Evolutionary conservation across 1,140 invertebrate species (phyloP).

Genomic region (Portunus trituberculatus): DNA sequence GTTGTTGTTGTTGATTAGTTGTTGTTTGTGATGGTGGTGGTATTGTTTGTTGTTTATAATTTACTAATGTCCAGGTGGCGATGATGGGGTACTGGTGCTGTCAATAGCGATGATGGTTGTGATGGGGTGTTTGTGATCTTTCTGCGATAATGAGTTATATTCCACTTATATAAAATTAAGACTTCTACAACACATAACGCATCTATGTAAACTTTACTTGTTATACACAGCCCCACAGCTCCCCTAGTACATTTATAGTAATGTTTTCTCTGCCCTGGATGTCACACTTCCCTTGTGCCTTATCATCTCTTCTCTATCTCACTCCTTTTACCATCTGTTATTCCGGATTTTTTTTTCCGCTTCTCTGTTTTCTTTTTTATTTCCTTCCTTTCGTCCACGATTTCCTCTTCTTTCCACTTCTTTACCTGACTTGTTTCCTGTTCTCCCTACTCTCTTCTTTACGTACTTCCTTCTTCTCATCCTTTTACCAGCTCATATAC

Average conservation of each 20-base stretch:
- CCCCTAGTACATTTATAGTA: too few species aligned
- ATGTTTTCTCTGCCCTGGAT: too few species aligned
- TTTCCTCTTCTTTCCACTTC: neutral
- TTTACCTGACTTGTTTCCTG: neutral
- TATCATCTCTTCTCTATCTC: neutral
- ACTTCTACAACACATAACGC: neutral
- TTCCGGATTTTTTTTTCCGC: neutral
- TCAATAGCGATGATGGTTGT: neutral
- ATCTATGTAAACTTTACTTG: too few species aligned
- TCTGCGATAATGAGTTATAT: neutral
- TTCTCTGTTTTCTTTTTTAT: neutral
- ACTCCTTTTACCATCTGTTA: neutral
- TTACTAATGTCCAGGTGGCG: neutral
- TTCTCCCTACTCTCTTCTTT: too few species aligned
- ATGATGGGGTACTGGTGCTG: conserved; percentile 8
- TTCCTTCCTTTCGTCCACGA: neutral
- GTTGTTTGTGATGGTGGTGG: neutral
- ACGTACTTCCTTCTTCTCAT: too few species aligned
- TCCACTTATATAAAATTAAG: neutral
- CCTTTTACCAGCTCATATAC: too few species aligned
- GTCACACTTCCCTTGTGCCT: neutral
- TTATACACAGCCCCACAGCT: too few species aligned
- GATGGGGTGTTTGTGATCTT: neutral
- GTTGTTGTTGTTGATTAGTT: neutral
- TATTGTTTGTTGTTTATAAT: neutral